Evolutionary conservation across 2,888 invertebrate genomes (phyloP), one percentile per base, ranked within the genome.

Genomic region (Poecilobothrus nobilitatus): DNA sequence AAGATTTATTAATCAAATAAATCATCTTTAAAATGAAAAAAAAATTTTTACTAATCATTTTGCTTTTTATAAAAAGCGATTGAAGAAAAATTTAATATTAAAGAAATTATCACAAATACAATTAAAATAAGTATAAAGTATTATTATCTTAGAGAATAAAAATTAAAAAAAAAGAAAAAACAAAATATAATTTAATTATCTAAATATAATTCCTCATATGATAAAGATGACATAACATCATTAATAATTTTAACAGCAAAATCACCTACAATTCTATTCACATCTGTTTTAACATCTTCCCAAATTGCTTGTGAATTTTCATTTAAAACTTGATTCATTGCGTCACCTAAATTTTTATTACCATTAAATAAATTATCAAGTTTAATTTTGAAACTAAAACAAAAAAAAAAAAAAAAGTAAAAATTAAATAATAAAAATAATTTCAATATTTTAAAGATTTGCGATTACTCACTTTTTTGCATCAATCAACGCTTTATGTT

Each of bases 251-350:
- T 74, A 53, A 78, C 79, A 10, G 78, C 74, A 44, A 27, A 4
- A 2, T 27, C 27, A 27, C 27, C 5, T 27, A 27, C 27, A 27
- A 80, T 79, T 66, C 78, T 78, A 71, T 80, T 79, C 9, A 80
- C 71, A 12, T 79, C 77, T 3, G 80, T 78, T 67, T 79, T 78
- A 70, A 80, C 71, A 70, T 84, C 84, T 8, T 72, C 73, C 76
- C 83, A 80, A n/a, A 84, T 81, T 41, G 81, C 80, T 53, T 72
- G 66, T 83, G 83, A 84, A 74, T 84, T 84, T 71, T 84, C 80
- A 70, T 80, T 80, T 20, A 80, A 72, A 70, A 80, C 79, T 68
- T 74, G 74, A 74, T 80, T 80, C 44, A 79, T 72, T 71, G 80
- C 78, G 64, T 67, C 71, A 6, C 81, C 79, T 71, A 80, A 70